A percentile compares a stretch with the other conserved stretches of the same genome.
Conservation (phyloP, 2,113 vertebrate species). For the Erinaceus europaeus region DNA sequence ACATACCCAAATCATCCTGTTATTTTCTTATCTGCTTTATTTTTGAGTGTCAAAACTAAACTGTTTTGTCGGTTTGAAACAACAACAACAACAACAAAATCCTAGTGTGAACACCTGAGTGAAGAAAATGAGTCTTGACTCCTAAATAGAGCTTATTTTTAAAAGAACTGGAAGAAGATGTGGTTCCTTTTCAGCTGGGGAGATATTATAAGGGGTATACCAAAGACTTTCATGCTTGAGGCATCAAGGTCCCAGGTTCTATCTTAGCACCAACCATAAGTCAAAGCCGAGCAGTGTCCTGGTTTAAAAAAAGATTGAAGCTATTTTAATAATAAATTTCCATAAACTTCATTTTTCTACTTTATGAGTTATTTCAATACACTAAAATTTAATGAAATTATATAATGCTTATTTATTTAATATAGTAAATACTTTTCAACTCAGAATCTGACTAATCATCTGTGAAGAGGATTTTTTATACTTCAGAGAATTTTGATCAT, state of each 20-base stretch:
- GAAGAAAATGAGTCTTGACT: conserved; percentile 5
- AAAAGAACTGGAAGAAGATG: too few relatives aligned
- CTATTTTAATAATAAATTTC: conserved; percentile 10
- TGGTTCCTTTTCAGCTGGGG: too few relatives aligned
- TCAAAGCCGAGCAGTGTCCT: too few relatives aligned
- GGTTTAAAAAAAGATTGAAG: too few relatives aligned
- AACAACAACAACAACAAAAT: too few relatives aligned
- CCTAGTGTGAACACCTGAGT: background rate
- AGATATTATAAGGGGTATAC: too few relatives aligned
- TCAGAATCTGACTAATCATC: conserved; percentile 14
- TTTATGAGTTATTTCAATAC: conserved; percentile 20
- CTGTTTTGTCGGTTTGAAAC: background rate
- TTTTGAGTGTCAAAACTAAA: background rate
- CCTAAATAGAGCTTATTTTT: background rate
- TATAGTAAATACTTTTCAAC: background rate
- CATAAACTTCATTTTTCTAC: background rate
- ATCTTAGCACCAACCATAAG: too few relatives aligned
- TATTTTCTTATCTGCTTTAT: background rate
- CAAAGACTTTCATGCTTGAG: too few relatives aligned
- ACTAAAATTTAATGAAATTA: conserved; percentile 26
- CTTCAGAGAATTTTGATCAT: background rate
- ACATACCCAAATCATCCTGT: accelerated
- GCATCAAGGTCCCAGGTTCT: too few relatives aligned
- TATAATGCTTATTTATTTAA: background rate
- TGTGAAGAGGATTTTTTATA: background rate